Base-by-base conservation (phyloP, 2,888 invertebrate genomes). In the Bedellia somnulentella region DNA sequence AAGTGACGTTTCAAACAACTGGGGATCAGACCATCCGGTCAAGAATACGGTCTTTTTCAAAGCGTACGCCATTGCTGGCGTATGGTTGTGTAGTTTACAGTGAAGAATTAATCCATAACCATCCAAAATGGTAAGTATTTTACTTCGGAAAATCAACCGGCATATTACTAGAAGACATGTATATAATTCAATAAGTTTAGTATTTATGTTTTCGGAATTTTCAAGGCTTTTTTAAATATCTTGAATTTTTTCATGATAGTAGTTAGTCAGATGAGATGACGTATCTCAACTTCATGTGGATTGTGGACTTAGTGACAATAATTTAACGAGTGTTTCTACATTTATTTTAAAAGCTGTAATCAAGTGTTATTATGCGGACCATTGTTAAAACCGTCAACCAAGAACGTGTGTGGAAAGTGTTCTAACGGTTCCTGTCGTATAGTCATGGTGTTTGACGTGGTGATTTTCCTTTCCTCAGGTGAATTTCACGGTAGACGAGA, bases 401-500 rank as follows among this genome's bases (percentile, higher is more conserved):
- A n/a, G n/a, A n/a, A 63, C 66, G 58, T 55, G 59, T 66, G 47
- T 45, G 41, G 46, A 36, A 47, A 45, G 24, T 29, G 37, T 42
- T 41, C 46, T 60, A 22, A 12, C n/a, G 25, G 16, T 16, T 15
- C 2, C 5, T 6, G 5, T 18, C 18, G 18, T 18, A 18, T 18
- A 6, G 5, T 18, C 18, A 18, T 18, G 5, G n/a, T n/a, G n/a
- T n/a, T n/a, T n/a, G n/a, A n/a, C n/a, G n/a, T n/a, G n/a, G n/a
- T n/a, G n/a, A n/a, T n/a, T n/a, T n/a, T n/a, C n/a, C n/a, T 67
- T 58, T 68, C 52, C 47, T 43, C 68, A 98, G 99, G 99, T 99
- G 87, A 99, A 99, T 87, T 99, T 99, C 79, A 99, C 98, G 46
- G 93, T 99, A 80, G 98, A 98, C 83, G 96, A 99, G 83, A 98